Evolutionary conservation across 1,140 invertebrate genomes (phyloP).

Genomic region (Calosoma granatense): DNA sequence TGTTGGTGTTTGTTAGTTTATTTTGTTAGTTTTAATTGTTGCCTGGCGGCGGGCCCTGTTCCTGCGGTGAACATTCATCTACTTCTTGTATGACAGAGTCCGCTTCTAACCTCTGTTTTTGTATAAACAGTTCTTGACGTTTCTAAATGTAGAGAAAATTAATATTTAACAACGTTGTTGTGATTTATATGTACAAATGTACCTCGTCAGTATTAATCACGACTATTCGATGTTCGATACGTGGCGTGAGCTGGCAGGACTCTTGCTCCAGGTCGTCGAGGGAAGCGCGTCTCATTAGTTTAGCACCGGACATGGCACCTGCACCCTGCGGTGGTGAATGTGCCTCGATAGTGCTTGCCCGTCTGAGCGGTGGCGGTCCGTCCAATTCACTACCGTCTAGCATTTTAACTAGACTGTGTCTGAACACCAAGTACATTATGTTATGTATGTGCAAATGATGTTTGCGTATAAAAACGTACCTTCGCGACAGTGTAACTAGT

Average conservation of each 20-base stretch:
- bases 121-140: conserved; percentile 40
- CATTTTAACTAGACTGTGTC: conserved; percentile 67
- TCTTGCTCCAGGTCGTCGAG: conserved; percentile 67
- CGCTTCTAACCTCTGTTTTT: conserved; percentile 43
- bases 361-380: conserved; percentile 52
- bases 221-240: conserved; percentile 65
- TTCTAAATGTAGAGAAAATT: conserved; percentile 38
- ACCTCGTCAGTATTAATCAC: conserved; percentile 58
- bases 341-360: conserved; percentile 31
- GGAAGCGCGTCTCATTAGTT: conserved; percentile 55
- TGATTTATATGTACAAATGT: conserved; percentile 6
- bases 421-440: conserved; percentile 25
- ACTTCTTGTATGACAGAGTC: conserved; percentile 51
- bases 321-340: conserved; percentile 16
- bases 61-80: conserved; percentile 44
- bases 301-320: conserved; percentile 26
- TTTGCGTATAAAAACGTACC: conserved; percentile 37
- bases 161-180: conserved; percentile 5
- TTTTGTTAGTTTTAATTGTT: not conserved
- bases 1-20: not conserved
- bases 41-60: conserved; percentile 11
- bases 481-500: conserved; percentile 64
- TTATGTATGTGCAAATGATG: not conserved
- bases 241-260: conserved; percentile 63
- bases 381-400: conserved; percentile 55